Evolutionary conservation across 1,140 invertebrate genomes (phyloP), one percentile per base, ranked within the genome.

Genomic region (Arion vulgaris): DNA sequence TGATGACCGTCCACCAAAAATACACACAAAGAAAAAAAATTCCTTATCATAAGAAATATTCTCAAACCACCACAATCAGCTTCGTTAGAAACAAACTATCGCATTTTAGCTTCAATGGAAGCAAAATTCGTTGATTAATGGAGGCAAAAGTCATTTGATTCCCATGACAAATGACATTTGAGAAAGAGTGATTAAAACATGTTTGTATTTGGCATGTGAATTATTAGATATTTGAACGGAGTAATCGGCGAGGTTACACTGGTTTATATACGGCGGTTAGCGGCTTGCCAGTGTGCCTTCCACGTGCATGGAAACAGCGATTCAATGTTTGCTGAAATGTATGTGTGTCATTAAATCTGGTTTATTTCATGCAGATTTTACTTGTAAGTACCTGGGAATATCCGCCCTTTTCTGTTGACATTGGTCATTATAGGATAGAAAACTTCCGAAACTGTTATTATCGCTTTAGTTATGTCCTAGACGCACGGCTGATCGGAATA

Each of bases 351-450:
- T 34, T 53, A 76, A 45, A 34, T 57, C 41, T 41, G 39, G 49
- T 76, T 53, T 76, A 51, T 76, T 76, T 76, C 41, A 36, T 49
- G 32, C 32, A 76, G 32, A 34, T 34, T 28, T 76, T 76, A n/a
- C 51, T 76, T 53, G 53, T 76, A 36, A 45, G 53, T 26, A 76
- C 32, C 4, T n/a, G 49, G n/a, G n/a, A n/a, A n/a, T 76, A 53
- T 76, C 74, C 74, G 74, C 49, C 74, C 74, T 53, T 49, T 76
- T 57, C 74, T 76, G 17, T 76, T 76, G 36, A 76, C 51, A 49
- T 34, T n/a, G 53, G 74, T 76, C 41, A 76, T 76, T 76, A 76
- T 76, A 36, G 11, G 32, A 7, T 15, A 34, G 17, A 53, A 53
- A 53, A 76, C 74, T 49, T 57, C n/a, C 2, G 49, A 76, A 53